Percentiles rank a stretch among this genome's conserved stretches.
Evolutionary conservation across 2,797 vertebrate genomes (phyloP).

Genomic region (Thalassophryne amazonica): DNA sequence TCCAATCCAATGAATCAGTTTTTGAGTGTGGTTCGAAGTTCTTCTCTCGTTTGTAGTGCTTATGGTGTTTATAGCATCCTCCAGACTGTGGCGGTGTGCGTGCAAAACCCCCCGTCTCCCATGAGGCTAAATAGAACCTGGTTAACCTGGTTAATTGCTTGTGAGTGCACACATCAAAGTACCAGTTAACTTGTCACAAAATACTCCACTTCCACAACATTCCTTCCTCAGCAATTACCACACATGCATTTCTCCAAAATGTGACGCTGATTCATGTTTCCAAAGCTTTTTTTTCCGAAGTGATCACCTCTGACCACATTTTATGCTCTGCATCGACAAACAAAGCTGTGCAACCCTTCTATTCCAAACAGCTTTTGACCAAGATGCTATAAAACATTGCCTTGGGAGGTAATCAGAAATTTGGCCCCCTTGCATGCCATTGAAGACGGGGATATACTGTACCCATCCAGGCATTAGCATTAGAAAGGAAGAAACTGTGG

Average conservation of each 20-base stretch:
- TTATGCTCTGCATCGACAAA: conserved; percentile 19
- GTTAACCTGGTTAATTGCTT: too few relatives aligned
- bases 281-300: conserved; percentile 1
- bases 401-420: conserved; percentile 65
- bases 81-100: too few relatives aligned
- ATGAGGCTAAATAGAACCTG: too few relatives aligned
- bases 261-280: not conserved
- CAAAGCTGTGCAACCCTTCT: conserved; percentile 9
- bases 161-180: too few relatives aligned
- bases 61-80: too few relatives aligned
- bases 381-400: conserved; percentile 72
- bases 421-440: conserved; percentile 59
- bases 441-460: conserved; percentile 61
- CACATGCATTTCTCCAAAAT: too few relatives aligned
- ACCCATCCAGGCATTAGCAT: conserved; percentile 75
- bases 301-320: conserved; percentile 1
- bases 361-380: conserved; percentile 47
- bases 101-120: too few relatives aligned
- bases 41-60: too few relatives aligned
- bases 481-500: conserved; percentile 66
- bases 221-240: not conserved
- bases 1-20: too few relatives aligned
- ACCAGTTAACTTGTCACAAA: too few relatives aligned
- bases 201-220: too few relatives aligned
- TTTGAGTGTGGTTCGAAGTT: too few relatives aligned